Percentiles rank a stretch among this genome's conserved stretches.
These are phyloP conservation scores for Melanocharis versteri DNA, from an alignment of 2,113 vertebrate species.

Conservation along the genomic window DNA sequence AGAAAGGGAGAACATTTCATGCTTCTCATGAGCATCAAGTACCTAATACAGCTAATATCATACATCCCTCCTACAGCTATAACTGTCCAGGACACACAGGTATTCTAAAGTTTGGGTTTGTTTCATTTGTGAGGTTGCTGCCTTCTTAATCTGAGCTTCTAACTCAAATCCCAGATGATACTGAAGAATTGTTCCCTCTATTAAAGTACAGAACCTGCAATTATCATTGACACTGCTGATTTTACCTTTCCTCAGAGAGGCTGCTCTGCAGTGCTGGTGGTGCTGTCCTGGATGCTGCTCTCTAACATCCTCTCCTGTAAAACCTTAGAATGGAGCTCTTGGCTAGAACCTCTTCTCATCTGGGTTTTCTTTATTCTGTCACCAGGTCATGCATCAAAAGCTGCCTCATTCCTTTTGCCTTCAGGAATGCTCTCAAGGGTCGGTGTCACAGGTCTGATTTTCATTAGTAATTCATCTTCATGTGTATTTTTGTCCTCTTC, in stretches of 20 bases:
- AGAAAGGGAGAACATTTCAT: not conserved
- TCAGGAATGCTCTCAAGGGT: not conserved
- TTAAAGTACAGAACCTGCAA: not conserved
- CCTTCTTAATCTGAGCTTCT: not conserved
- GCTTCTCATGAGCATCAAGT: not conserved
- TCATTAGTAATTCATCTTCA: not conserved
- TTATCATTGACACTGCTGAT: not conserved
- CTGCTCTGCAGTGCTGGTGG: not conserved
- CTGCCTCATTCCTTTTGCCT: not conserved
- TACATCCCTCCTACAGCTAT: fast-evolving
- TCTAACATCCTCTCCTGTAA: not conserved
- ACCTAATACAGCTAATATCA: not conserved
- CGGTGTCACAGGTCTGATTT: not conserved
- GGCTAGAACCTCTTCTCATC: not conserved
- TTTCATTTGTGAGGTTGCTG: not conserved
- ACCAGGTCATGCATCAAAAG: not conserved
- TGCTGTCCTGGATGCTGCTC: not conserved
- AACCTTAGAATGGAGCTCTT: not conserved
- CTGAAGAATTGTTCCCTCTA: not conserved
- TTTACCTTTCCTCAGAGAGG: not conserved
- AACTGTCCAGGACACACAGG: not conserved
- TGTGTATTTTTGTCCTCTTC: not conserved
- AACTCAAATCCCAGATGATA: not conserved
- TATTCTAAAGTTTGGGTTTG: not conserved
- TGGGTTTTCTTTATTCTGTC: not conserved